These are phyloP conservation scores for Coregonus sp. DNA, from an alignment of 2,797 vertebrate species.

Conservation along the genomic window DNA sequence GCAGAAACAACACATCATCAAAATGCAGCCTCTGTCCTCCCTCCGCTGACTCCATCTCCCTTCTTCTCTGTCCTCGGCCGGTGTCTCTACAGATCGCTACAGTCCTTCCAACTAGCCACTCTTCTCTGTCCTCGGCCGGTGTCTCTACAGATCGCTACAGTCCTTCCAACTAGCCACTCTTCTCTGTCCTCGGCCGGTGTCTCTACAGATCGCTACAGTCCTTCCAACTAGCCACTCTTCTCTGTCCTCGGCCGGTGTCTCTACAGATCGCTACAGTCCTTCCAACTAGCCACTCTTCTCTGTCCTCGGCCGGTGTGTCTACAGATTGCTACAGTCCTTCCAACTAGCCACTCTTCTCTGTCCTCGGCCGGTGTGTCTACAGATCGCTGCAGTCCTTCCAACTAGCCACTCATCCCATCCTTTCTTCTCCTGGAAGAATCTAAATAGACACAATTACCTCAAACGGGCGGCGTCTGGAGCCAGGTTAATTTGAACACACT, in stretches of 20 bases:
- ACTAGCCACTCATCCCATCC: not conserved
- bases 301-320: not conserved
- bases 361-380: not conserved
- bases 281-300: not conserved
- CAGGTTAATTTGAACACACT: constrained; percentile 10
- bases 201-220: no score
- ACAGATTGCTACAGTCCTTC: not conserved
- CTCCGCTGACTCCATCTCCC: not conserved
- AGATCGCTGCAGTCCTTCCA: no score
- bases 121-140: not conserved
- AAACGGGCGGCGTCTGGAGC: constrained; percentile 6
- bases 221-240: not conserved
- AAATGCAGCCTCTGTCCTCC: constrained; percentile 18
- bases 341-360: not conserved
- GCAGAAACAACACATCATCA: constrained; percentile 25
- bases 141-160: no score
- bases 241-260: not conserved
- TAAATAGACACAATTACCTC: constrained; percentile 30
- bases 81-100: no score
- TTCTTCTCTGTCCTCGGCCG: not conserved
- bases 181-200: not conserved
- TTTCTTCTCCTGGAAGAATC: constrained; percentile 6
- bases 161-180: not conserved
- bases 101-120: not conserved
- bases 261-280: no score